A percentile compares a stretch with the other conserved stretches of the same genome.
These are phyloP conservation scores for Rutpela maculata DNA, from an alignment of 2,888 invertebrate species.

Conservation along the genomic window DNA sequence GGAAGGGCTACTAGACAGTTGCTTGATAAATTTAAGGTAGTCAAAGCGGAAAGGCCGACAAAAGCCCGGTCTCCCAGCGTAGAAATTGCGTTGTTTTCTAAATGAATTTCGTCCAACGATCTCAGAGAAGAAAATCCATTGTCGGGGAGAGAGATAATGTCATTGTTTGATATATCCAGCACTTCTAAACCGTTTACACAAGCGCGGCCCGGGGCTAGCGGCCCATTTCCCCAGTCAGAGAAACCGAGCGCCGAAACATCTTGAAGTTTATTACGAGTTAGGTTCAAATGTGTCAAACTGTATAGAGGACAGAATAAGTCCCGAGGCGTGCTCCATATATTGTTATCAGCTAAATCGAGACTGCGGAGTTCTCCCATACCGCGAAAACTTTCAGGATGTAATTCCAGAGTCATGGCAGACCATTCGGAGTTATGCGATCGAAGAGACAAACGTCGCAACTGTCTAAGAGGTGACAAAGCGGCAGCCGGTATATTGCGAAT, in stretches of 20 bases:
- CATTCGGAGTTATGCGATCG: constrained; percentile 87
- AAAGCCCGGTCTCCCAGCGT: constrained; percentile 85
- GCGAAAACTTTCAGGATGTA: constrained; percentile 83
- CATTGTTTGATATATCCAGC: constrained; percentile 85
- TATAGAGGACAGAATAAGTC: constrained; percentile 85
- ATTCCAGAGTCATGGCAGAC: constrained; percentile 86
- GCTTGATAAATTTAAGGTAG: constrained; percentile 85
- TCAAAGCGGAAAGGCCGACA: constrained; percentile 81
- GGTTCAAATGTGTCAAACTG: constrained; percentile 82
- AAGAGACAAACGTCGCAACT: constrained; percentile 81
- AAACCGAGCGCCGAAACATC: constrained; percentile 86
- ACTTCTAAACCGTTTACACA: constrained; percentile 83
- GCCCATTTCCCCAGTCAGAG: constrained; percentile 83
- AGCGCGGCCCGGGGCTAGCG: constrained; percentile 77
- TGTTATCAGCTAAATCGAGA: constrained; percentile 85
- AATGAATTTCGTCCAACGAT: constrained; percentile 81
- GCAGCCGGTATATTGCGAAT: constrained; percentile 84
- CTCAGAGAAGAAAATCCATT: constrained; percentile 83
- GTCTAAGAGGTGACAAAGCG: constrained; percentile 81
- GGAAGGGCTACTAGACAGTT: constrained; percentile 87
- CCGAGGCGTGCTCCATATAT: constrained; percentile 84
- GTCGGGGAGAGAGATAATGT: constrained; percentile 82
- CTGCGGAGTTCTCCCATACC: constrained; percentile 81
- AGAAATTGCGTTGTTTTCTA: constrained; percentile 86
- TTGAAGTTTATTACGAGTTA: constrained; percentile 86